Percentiles rank a stretch among this genome's conserved stretches.
Evolutionary conservation across 2,113 vertebrate species (phyloP).

Genomic region (Solea solea): DNA sequence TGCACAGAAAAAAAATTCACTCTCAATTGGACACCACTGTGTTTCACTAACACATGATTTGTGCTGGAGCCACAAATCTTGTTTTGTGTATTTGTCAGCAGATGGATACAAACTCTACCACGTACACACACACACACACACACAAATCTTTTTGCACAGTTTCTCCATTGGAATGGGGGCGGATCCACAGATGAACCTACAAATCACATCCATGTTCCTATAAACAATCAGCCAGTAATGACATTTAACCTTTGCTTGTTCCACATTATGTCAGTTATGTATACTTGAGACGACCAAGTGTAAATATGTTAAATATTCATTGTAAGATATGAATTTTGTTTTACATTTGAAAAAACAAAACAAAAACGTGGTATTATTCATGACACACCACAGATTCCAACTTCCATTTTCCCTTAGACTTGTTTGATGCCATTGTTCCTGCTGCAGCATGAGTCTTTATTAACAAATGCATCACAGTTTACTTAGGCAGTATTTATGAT

Average conservation of each 20-base stretch:
- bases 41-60: neutral
- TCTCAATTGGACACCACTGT: neutral
- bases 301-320: neutral
- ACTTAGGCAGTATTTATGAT: too few species aligned
- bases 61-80: neutral
- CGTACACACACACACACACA: neutral
- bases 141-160: neutral
- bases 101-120: neutral
- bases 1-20: neutral
- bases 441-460: neutral
- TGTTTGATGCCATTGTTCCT: neutral
- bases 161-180: too few species aligned
- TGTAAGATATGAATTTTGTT: neutral
- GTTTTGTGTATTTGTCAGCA: constrained; percentile 2
- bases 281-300: neutral
- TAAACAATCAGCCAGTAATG: neutral
- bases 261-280: neutral
- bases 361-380: neutral
- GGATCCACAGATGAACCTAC: neutral
- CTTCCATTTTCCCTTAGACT: neutral
- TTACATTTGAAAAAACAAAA: neutral
- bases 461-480: too few species aligned
- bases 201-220: neutral
- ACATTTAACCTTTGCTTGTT: neutral
- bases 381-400: neutral